Conservation (phyloP, 2,113 vertebrate genomes). For the Leptocoma aspasia region DNA sequence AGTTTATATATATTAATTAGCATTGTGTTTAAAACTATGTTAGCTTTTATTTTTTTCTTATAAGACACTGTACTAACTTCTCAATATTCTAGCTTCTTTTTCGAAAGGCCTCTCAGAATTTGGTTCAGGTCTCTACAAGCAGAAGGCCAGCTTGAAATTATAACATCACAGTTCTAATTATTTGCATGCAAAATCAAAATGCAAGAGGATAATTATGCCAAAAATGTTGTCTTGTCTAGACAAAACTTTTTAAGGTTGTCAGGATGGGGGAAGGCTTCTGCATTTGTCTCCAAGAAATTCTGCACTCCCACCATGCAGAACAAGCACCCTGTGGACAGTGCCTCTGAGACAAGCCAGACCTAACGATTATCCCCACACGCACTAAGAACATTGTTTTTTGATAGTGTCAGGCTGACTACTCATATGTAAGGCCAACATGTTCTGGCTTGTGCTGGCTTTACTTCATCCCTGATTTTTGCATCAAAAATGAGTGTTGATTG, state of each 20-base stretch:
- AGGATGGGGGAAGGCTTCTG: neutral
- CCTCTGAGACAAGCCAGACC: neutral
- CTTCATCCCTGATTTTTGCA: neutral
- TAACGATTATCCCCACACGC: neutral
- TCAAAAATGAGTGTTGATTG: neutral
- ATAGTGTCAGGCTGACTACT: neutral
- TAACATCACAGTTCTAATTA: slow-evolving; percentile 15
- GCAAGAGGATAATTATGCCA: neutral
- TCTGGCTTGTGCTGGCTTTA: neutral
- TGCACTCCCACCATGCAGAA: neutral
- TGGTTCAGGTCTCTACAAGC: slow-evolving; percentile 40
- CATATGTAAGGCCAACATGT: neutral
- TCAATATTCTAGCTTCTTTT: neutral
- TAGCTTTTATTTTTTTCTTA: neutral
- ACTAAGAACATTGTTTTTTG: neutral
- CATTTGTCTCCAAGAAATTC: neutral
- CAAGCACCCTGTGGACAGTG: neutral
- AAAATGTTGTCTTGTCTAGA: slow-evolving; percentile 40
- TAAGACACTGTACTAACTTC: neutral
- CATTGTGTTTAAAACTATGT: neutral
- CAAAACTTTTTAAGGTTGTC: neutral
- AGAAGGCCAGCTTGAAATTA: neutral
- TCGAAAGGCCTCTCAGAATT: neutral
- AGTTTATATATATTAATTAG: neutral
- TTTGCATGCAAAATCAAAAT: slow-evolving; percentile 45